These are phyloP conservation scores for Drosophila nigromelanica DNA, from an alignment of 1,140 invertebrate genomes.

Conservation along the genomic window DNA sequence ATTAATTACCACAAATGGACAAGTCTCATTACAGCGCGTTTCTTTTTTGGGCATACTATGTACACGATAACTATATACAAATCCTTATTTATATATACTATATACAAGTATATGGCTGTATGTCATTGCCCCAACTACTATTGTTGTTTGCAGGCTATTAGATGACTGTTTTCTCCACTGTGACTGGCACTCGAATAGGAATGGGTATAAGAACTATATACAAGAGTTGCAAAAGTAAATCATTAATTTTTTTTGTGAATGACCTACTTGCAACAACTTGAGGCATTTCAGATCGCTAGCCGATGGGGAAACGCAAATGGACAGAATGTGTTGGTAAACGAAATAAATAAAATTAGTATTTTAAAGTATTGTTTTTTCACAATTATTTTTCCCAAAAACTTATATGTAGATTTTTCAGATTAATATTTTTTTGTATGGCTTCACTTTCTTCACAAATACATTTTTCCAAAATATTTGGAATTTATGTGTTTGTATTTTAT, in stretches of 20 bases:
- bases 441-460: too few relatives aligned
- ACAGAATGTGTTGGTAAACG: background rate
- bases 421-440: too few relatives aligned
- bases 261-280: constrained; percentile 14
- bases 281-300: constrained; percentile 13
- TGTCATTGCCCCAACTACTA: constrained; percentile 15
- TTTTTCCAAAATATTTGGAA: too few relatives aligned
- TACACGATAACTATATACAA: background rate
- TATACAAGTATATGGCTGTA: constrained; percentile 12
- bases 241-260: constrained; percentile 49
- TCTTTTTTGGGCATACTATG: constrained; percentile 31
- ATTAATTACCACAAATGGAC: constrained; percentile 80
- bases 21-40: constrained; percentile 61
- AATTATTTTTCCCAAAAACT: too few relatives aligned
- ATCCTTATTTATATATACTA: background rate
- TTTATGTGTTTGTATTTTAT: too few relatives aligned
- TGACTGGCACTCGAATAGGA: constrained; percentile 28
- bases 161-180: constrained; percentile 22
- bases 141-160: constrained; percentile 48
- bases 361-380: too few relatives aligned
- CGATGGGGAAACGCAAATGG: background rate
- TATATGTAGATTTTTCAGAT: too few relatives aligned
- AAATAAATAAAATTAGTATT: background rate
- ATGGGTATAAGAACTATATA: constrained; percentile 23
- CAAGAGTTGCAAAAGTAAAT: constrained; percentile 57